Conservation (phyloP, 2,113 vertebrate species). For the Accipiter virgatus region DNA sequence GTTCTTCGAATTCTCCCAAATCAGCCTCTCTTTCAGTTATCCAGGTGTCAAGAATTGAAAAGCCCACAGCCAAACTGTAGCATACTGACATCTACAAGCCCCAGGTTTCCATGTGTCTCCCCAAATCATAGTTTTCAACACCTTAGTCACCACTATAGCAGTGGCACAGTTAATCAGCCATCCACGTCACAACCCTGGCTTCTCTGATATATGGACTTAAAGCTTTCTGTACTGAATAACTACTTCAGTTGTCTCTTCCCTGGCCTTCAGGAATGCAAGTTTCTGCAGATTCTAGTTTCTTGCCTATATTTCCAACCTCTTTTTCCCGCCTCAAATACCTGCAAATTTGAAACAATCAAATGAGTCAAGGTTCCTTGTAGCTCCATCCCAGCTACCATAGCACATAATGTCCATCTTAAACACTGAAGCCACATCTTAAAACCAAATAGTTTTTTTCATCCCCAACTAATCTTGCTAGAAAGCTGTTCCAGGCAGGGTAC, state of each 20-base stretch:
- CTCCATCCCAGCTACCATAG: neutral
- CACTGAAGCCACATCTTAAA: neutral
- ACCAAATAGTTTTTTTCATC: neutral
- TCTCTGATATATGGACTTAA: neutral
- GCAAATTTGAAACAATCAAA: neutral
- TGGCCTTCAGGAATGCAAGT: neutral
- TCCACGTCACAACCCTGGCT: neutral
- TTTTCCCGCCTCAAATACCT: neutral
- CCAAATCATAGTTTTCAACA: neutral
- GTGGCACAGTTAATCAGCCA: neutral
- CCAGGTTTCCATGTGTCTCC: neutral
- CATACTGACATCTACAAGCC: neutral
- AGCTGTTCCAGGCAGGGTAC: neutral
- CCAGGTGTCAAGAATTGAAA: neutral
- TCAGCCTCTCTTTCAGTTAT: neutral
- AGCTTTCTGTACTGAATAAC: neutral
- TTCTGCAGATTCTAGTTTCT: neutral
- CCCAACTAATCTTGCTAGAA: neutral
- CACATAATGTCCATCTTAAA: neutral
- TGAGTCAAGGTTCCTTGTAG: neutral
- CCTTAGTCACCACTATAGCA: accelerated
- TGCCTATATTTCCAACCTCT: neutral
- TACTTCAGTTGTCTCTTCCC: neutral
- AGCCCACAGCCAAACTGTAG: neutral
- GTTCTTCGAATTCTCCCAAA: neutral